Base-by-base conservation (phyloP, 2,797 vertebrate genomes). In the Thunnus albacares region DNA sequence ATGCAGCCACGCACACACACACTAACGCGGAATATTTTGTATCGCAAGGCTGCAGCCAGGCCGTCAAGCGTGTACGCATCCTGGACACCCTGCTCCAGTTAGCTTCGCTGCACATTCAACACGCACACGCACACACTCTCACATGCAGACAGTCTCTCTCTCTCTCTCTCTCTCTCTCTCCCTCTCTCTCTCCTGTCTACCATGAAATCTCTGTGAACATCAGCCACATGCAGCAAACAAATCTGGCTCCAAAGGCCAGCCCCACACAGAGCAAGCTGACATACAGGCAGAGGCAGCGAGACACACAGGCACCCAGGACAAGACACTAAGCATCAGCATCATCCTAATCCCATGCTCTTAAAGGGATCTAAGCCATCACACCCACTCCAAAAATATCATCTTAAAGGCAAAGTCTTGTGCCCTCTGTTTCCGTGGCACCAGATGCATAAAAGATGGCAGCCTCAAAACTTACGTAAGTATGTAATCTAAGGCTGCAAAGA, bases 261-360 rank as follows among this genome's bases (percentile, higher is more conserved):
- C 78, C 66, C 77, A 89, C 87, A 86, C 86, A 87, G 82, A 62
- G 82, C 30, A 12, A 58, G 69, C 78, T 88, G 87, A 93, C 92
- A 89, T 84, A 90, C 78, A 87, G 79, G 83, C 90, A 90, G 82
- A 89, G 85, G 87, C 89, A 90, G 85, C 65, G 70, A 88, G 83
- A 87, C 88, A 85, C 83, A 81, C 80, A 83, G 35, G 66, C 84
- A 71, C 73, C 58, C 82, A 90, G 86, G 83, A 87, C 86, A 78
- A 92, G 91, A 93, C 90, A 90, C 82, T 80, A 80, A 84, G 87
- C 87, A 93, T 92, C 90, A 93, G 85, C 88, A 91, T 93, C 92
- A 93, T 66, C 77, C 78, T 88, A 91, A 91, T 91, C 79, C 88
- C 68, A 30, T 67, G 79, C 69, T 87, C 82, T 89, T 77, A 86